phyloP scores from a whole-genome alignment of 2,888 invertebrate species.

The Asteroscopus sphinx region DNA sequence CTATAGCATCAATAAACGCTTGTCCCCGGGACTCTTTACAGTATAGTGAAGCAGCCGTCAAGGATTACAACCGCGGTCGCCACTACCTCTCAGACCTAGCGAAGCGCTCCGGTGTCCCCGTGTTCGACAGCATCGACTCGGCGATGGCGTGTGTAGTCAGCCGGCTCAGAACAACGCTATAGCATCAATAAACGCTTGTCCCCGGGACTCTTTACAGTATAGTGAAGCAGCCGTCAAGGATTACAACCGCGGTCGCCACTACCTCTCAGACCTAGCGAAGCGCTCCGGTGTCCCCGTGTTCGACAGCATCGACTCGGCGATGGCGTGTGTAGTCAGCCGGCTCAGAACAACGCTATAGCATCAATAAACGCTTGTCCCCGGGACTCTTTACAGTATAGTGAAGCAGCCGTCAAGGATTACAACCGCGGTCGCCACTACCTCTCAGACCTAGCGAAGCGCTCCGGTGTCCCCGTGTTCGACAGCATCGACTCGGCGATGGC shows the following conservation, averaged over 20 bases:
- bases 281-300: conserved; percentile 97
- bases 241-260: conserved; percentile 98
- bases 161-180: conserved; percentile 70
- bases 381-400: conserved; percentile 89
- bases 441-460: conserved; percentile 96
- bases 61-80: conserved; percentile 98
- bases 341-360: conserved; percentile 70
- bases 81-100: conserved; percentile 97
- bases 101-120: conserved; percentile 95
- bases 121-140: conserved; percentile 95
- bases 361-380: conserved; percentile 14
- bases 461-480: conserved; percentile 96
- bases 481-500: conserved; percentile 95
- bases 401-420: conserved; percentile 97
- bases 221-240: conserved; percentile 97
- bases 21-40: conserved; percentile 19
- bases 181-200: conserved; percentile 49
- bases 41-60: conserved; percentile 95
- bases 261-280: conserved; percentile 97
- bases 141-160: conserved; percentile 94
- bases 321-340: conserved; percentile 92
- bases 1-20: conserved; percentile 60
- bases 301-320: conserved; percentile 94
- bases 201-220: conserved; percentile 35
- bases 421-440: conserved; percentile 98